Conservation (phyloP, 2,888 invertebrate species). For the Rotaria magnacalcarata region DNA sequence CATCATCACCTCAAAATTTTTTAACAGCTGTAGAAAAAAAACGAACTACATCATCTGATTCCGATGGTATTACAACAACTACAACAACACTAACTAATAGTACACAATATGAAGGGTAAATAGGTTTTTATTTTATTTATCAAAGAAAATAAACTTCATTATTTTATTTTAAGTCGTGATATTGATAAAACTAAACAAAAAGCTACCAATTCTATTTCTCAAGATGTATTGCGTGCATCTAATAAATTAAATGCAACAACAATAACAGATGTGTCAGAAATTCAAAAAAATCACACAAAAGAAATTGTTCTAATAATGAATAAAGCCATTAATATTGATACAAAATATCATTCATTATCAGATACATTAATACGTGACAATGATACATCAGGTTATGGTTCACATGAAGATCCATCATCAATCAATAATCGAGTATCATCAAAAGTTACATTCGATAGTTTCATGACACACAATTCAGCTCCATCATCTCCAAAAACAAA, state of each 20-base stretch:
- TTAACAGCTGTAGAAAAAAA: neutral
- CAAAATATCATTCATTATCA: neutral
- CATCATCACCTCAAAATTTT: neutral
- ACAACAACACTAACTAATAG: conserved; percentile 31
- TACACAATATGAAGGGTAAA: conserved; percentile 17
- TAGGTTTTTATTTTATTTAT: neutral
- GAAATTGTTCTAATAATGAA: neutral
- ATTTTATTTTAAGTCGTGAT: neutral
- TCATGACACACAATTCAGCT: neutral
- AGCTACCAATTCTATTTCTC: neutral
- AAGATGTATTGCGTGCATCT: conserved; percentile 21
- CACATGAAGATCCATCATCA: conserved; percentile 25
- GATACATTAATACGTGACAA: conserved; percentile 29
- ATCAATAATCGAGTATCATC: neutral
- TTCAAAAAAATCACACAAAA: neutral
- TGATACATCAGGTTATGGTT: conserved; percentile 34
- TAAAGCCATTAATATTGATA: neutral
- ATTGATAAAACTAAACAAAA: neutral
- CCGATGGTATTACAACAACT: neutral
- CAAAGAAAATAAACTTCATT: neutral
- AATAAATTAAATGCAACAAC: neutral
- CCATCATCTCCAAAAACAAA: neutral
- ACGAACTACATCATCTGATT: conserved; percentile 9
- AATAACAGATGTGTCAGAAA: neutral
- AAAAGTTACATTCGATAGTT: conserved; percentile 14